phyloP scores from a whole-genome alignment of 1,140 invertebrate species.

The Ephestia elutella region DNA sequence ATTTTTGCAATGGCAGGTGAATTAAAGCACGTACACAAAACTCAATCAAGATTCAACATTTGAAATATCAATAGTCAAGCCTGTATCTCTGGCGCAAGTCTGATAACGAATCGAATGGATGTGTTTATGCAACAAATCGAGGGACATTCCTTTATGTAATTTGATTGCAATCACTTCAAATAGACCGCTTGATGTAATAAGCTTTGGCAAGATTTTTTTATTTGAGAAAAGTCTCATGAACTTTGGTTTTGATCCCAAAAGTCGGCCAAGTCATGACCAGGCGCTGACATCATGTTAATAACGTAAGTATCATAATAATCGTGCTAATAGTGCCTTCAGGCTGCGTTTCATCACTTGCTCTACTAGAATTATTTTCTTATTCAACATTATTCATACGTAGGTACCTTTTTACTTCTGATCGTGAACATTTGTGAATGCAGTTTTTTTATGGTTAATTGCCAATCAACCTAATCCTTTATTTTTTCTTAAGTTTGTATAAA shows the following conservation, averaged over 20 bases:
- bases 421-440: too few species aligned
- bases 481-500: too few species aligned
- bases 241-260: neutral
- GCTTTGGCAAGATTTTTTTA: neutral
- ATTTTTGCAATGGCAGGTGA: too few species aligned
- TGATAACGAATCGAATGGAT: conserved; percentile 19
- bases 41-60: too few species aligned
- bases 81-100: conserved; percentile 27
- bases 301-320: neutral
- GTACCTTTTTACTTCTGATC: too few species aligned
- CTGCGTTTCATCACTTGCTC: too few species aligned
- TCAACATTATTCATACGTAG: too few species aligned
- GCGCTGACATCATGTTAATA: neutral
- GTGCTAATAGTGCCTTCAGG: too few species aligned
- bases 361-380: too few species aligned
- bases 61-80: conserved; percentile 3
- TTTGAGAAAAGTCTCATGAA: neutral
- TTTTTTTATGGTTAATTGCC: too few species aligned
- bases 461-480: too few species aligned
- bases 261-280: neutral
- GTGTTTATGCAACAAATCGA: conserved; percentile 28
- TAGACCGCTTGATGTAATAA: conserved; percentile 37
- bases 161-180: conserved; percentile 14
- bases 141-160: conserved; percentile 23
- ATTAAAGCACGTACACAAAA: too few species aligned